Base-by-base conservation (phyloP, 1,140 invertebrate species). In the Scaptomyza hsui region DNA sequence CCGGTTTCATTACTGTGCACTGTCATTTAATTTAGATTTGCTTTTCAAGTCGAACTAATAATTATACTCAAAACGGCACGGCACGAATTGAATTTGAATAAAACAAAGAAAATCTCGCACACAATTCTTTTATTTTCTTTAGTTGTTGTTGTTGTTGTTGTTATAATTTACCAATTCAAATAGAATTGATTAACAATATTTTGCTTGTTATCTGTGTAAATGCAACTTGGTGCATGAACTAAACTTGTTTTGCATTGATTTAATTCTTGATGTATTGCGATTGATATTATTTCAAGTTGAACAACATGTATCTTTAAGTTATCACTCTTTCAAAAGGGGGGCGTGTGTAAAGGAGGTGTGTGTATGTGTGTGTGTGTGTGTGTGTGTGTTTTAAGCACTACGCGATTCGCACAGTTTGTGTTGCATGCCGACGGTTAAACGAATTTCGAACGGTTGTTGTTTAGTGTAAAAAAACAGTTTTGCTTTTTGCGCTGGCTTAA, bases 1-100 rank as follows among this genome's bases (percentile, higher is more conserved):
- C 89, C 89, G 86, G 72, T 90, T 78, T 90, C 89, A 90, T 90
- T 90, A 90, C 89, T 90, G 89, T 90, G 89, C 89, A 90, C 89
- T 90, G 89, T 90, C 89, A 90, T 90, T 90, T 90, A 90, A 90
- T 86, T 88, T 81, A 18, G 62, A 68, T 81, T 81, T 75, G 62
- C 44, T 86, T 77, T 65, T 73, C 55, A 77, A 86, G 44, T 88
- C 26, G 64, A 81, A 86, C 73, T 88, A 67, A 70, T 77, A 85
- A 77, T 75, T 61, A 71, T 70, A 67, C 61, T 74, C 52, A 45
- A 75, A 64, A 49, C 69, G 63, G 68, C 73, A 56, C 49, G 42
- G 39, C 32, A 59, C 65, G 41, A 44, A 42, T 59, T 37, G 41
- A 44, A 42, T 59, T 29, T 18, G 44, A 45, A 61, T 18, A 10